phyloP scores from a whole-genome alignment of 2,888 invertebrate genomes.

The Cephonodes hylas region DNA sequence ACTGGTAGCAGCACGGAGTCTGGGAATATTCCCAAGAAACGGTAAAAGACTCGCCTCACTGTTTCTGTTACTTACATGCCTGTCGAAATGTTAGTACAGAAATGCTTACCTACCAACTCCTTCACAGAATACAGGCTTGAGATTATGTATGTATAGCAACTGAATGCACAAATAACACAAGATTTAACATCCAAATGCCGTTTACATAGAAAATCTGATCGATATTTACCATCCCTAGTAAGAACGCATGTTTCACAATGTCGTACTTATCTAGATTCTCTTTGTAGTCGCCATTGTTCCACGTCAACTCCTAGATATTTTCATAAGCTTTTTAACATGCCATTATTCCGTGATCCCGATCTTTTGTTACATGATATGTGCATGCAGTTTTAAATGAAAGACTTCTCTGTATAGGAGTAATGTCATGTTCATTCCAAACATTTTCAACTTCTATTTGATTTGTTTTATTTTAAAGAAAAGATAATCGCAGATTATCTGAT shows the following conservation, averaged over 20 bases:
- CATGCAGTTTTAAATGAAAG: not conserved
- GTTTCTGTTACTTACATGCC: no score
- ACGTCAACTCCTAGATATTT: conserved; percentile 19
- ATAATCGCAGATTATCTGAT: no score
- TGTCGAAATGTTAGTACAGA: no score
- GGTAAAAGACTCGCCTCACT: no score
- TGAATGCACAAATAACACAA: no score
- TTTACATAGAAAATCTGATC: conserved; percentile 25
- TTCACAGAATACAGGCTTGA: no score
- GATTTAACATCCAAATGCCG: no score
- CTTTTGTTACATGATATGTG: not conserved
- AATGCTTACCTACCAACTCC: no score
- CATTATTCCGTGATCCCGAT: conserved; percentile 13
- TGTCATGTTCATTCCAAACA: not conserved
- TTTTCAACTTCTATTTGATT: not conserved
- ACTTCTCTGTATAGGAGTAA: not conserved
- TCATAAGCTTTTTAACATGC: conserved; percentile 16
- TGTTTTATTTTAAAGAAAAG: no score
- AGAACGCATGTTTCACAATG: conserved; percentile 40
- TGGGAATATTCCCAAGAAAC: no score
- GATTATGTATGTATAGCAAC: no score
- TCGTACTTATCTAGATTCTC: conserved; percentile 40
- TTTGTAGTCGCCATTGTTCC: conserved; percentile 30
- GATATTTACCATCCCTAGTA: conserved; percentile 26
- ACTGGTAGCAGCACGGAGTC: no score